Evolutionary conservation across 2,113 vertebrate species (phyloP).

Genomic region (Nannobrachium achirus): DNA sequence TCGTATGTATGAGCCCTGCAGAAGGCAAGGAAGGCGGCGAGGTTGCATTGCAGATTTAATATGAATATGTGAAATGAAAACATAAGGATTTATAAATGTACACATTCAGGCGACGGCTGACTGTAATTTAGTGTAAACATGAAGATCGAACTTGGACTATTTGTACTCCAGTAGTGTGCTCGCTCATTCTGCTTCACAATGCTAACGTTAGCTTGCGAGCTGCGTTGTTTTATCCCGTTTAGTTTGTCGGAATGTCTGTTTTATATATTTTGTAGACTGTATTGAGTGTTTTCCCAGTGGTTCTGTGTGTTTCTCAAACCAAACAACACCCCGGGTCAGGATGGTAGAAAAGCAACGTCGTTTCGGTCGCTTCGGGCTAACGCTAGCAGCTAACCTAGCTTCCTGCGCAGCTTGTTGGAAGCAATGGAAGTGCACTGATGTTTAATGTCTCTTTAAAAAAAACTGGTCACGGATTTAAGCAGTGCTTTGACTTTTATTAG

Average conservation of each 20-base stretch:
- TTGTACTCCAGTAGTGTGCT: constrained; percentile 13
- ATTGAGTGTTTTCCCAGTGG: fast-evolving
- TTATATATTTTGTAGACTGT: neutral
- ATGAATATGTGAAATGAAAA: neutral
- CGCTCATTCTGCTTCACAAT: constrained; percentile 48
- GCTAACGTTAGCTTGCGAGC: constrained; percentile 12
- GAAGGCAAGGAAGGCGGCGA: neutral
- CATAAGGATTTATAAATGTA: neutral
- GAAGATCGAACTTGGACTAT: neutral
- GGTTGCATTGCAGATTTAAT: constrained; percentile 10
- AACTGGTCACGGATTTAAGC: too few relatives aligned
- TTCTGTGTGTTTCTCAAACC: neutral
- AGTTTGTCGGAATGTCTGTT: neutral
- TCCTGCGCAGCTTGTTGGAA: constrained; percentile 62
- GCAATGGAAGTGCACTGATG: neutral
- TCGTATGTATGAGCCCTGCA: too few relatives aligned
- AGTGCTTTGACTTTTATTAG: too few relatives aligned
- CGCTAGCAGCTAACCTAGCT: constrained; percentile 63
- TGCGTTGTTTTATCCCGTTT: constrained; percentile 13
- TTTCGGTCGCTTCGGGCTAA: constrained; percentile 42
- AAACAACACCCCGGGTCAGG: too few relatives aligned
- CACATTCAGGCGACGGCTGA: neutral
- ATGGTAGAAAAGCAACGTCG: constrained; percentile 11
- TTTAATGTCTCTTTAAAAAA: too few relatives aligned
- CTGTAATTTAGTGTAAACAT: neutral